These are phyloP conservation scores for Stichodactyla helianthus DNA, from an alignment of 64 coral and sea anemone genomes.

Conservation along the genomic window DNA sequence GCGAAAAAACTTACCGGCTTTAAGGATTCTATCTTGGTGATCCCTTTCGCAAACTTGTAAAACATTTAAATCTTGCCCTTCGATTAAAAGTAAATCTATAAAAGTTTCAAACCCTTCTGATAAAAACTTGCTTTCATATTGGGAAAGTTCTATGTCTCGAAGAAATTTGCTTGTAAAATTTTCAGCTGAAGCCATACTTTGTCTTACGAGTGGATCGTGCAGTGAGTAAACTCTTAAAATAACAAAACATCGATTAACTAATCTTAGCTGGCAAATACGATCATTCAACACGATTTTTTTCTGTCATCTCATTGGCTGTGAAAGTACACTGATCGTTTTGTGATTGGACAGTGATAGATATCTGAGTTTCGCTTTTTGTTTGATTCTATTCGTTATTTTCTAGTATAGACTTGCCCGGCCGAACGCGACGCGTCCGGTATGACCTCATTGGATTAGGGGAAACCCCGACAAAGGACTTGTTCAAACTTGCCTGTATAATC, in stretches of 20 bases:
- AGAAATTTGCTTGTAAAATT: slow-evolving; percentile 10
- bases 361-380: slow-evolving; percentile 16
- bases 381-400: slow-evolving; percentile 27
- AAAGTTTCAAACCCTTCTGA: slow-evolving; percentile 21
- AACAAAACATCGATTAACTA: not conserved
- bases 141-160: not conserved
- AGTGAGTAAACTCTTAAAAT: not conserved
- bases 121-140: not conserved
- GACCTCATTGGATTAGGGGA: not conserved
- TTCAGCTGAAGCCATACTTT: not conserved
- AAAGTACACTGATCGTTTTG: not conserved
- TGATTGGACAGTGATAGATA: slow-evolving; percentile 22
- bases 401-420: not conserved
- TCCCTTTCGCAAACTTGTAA: not conserved
- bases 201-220: not conserved
- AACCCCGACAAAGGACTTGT: not conserved
- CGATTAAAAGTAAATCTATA: not conserved
- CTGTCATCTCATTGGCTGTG: not conserved
- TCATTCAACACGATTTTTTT: not conserved
- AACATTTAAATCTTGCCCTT: not conserved
- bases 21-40: slow-evolving; percentile 5
- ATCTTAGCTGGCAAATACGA: not conserved
- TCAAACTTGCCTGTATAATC: not conserved
- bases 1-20: slow-evolving; percentile 25
- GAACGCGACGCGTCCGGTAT: not conserved